Evolutionary conservation across 2,797 vertebrate species (phyloP), one percentile per base, ranked within the genome.

Genomic region (Streptopelia turtur): DNA sequence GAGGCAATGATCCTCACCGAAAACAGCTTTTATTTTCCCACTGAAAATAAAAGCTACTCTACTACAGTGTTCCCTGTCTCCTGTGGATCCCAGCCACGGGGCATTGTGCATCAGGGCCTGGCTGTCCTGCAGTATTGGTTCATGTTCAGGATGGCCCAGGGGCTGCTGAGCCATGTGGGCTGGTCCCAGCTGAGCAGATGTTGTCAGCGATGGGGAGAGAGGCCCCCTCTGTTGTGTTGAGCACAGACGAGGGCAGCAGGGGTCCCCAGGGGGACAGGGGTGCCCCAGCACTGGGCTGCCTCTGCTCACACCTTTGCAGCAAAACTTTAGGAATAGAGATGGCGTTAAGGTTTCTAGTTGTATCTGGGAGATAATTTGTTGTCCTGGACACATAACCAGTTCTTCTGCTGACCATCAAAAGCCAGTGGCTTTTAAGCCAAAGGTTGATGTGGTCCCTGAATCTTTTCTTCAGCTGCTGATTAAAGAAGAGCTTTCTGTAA

Each of bases 261-360:
- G 14, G 12, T n/a, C 8, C 8, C 43, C 3, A 3, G 12, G 10
- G 25, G 13, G 8, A 20, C 1, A 1, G 49, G 33, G 7, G 4
- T 52, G 50, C 21, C 68, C 35, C 49, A 55, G 37, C 47, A 41
- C 15, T 1, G 1, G 50, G 25, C 56, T 88, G 56, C 39, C 39
- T 60, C 57, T 69, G 30, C 57, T 84, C 45, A 50, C 22, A 35
- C 10, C 5, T 6, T 45, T 35, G 28, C 55, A 41, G 17, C 41
- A 81, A 39, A 87, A n/a, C 57, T 21, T n/a, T 4, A 6, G 45
- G 45, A 74, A 37, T 28, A 53, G 68, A 15, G 25, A 23, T 14
- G 25, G 13, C 5, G 1, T 59, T 93, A 61, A 61, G 24, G 31
- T 63, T 89, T 82, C n/a, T 23, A 14, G 28, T 31, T 11, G 4